Evolutionary conservation across 2,797 vertebrate genomes (phyloP).

Genomic region (Numenius phaeopus): DNA sequence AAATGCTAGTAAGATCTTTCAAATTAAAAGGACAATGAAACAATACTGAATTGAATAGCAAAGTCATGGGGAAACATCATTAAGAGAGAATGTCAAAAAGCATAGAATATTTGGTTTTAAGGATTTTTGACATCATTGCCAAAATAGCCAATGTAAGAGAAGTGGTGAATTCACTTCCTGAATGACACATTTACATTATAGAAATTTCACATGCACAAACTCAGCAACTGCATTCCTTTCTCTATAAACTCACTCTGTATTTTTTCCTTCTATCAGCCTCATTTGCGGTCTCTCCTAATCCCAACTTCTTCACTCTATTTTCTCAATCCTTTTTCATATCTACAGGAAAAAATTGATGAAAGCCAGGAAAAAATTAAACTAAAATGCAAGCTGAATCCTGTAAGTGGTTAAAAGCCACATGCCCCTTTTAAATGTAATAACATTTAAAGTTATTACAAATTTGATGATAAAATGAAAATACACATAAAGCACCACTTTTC

Average conservation of each 20-base stretch:
- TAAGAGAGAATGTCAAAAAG: neutral
- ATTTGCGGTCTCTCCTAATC: neutral
- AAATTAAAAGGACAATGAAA: neutral
- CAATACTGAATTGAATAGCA: neutral
- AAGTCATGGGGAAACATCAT: neutral
- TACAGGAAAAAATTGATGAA: neutral
- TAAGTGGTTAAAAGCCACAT: neutral
- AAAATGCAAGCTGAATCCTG: neutral
- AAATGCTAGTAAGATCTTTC: neutral
- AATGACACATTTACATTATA: fast-evolving
- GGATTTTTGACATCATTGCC: neutral
- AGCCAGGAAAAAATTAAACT: neutral
- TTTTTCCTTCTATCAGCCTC: neutral
- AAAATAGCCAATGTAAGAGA: neutral
- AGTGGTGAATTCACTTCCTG: neutral
- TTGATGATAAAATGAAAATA: neutral
- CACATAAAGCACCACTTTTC: neutral
- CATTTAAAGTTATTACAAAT: neutral
- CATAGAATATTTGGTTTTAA: neutral
- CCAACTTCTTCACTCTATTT: neutral
- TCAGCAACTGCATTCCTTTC: neutral
- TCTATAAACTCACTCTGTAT: neutral
- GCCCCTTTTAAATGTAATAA: neutral
- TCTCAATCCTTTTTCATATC: neutral
- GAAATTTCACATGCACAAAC: neutral